phyloP scores from a whole-genome alignment of 2,888 invertebrate genomes.

The Plebejus anna region DNA sequence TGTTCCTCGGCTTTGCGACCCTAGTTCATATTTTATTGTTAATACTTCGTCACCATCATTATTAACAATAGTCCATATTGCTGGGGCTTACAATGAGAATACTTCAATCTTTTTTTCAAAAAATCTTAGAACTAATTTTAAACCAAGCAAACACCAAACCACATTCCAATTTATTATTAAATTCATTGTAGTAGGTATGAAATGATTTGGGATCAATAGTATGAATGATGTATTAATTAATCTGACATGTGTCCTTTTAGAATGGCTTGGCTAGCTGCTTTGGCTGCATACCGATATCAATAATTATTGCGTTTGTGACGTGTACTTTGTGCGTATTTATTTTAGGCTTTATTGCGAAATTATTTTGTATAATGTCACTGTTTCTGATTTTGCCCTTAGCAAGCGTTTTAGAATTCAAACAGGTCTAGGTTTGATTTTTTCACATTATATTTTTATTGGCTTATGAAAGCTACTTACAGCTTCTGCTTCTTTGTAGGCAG shows the following conservation, averaged over 20 bases:
- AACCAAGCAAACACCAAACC: not conserved
- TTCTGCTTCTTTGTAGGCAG: slow-evolving; percentile 99
- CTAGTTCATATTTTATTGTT: slow-evolving; percentile 63
- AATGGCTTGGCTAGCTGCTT: not conserved
- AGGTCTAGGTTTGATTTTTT: not conserved
- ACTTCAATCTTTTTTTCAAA: not conserved
- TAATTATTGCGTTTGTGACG: not conserved
- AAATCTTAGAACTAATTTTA: not conserved
- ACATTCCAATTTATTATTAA: not conserved
- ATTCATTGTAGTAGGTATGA: not conserved
- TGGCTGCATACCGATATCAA: not conserved
- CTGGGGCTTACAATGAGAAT: not conserved
- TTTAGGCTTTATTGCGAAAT: not conserved
- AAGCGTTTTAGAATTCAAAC: not conserved
- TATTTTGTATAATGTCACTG: not conserved
- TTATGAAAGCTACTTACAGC: slow-evolving; percentile 84
- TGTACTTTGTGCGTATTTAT: not conserved
- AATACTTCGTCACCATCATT: not conserved
- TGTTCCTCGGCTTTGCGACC: slow-evolving; percentile 98
- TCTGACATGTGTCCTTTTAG: not conserved
- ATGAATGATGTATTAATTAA: not conserved
- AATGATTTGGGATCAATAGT: not conserved
- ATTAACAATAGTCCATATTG: not conserved
- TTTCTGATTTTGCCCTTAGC: not conserved
- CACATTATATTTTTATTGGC: not conserved